Evolutionary conservation across 2,888 invertebrate species (phyloP), one percentile per base, ranked within the genome.

Genomic region (Falcaria lacertinaria): DNA sequence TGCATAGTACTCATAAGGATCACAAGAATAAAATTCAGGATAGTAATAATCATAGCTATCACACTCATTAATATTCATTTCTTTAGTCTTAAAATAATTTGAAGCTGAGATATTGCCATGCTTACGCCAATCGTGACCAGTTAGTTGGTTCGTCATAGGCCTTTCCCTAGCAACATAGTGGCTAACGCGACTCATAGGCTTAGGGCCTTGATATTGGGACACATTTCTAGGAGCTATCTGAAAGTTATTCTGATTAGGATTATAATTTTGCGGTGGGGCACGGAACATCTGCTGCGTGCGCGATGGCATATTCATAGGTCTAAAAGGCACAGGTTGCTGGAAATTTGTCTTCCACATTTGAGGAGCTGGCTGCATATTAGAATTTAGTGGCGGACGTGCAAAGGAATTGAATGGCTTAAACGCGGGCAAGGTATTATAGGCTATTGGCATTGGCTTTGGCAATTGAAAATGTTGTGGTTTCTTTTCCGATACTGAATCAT

Each of bases 271-370:
- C 4, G 45, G 49, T 2, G 34, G 38, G 1, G 51, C 44, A 7
- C 42, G 15, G 14, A 51, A 51, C 45, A 54, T 45, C 16, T 47
- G 46, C 33, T 46, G 50, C 6, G 46, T 51, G 4, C 45, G 45
- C 5, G 48, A 33, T 13, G 44, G 51, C 16, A 34, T 15, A 8
- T 22, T 13, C 19, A 19, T 19, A 19, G 19, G 19, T 19, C 19
- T 19, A 4, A 17, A 13, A 19, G 17, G 34, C 17, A 33, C 33
- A 6, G 4, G 16, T 19, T 19, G 19, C 16, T 19, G 8, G 11
- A 38, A 11, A 32, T 41, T 35, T 25, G 25, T 34, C 28, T 28
- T 42, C 34, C 43, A 34, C 14, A 13, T n/a, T 14, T 6, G 34
- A 16, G 11, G 35, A 19, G 19, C 19, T 1, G 32, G 14, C 4